Evolutionary conservation across 1,140 invertebrate genomes (phyloP), one percentile per base, ranked within the genome.

Genomic region (Drosophila quadrilineata): DNA sequence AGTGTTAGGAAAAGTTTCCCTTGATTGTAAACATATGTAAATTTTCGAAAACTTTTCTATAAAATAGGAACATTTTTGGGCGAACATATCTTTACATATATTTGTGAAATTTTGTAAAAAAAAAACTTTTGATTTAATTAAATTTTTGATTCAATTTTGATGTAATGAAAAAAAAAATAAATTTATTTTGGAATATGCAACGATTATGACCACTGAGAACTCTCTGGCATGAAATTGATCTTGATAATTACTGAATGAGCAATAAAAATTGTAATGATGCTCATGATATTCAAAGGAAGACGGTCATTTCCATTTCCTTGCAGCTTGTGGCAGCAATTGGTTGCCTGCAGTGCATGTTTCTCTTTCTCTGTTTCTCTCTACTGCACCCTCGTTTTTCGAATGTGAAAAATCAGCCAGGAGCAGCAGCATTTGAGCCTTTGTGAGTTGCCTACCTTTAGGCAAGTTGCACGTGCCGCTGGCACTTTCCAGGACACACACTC

Each of bases 371-470:
- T 58, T 12, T 16, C 9, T 26, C 33, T 58, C 22, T 35, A 10
- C 17, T 17, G n/a, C n/a, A n/a, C n/a, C n/a, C n/a, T n/a, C n/a
- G 19, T 26, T 17, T 43, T 28, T 29, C 24, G 19, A 62, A 48
- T 24, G 45, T 58, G 29, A 84, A 80, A 80, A 72, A 76, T 73
- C 68, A 84, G n/a, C n/a, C n/a, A n/a, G n/a, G n/a, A n/a, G n/a
- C n/a, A 70, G 57, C 58, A 48, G 36, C 63, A 38, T 59, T 65
- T 65, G n/a, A n/a, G 70, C 53, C 66, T 70, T 65, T 65, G 53
- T 65, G 52, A 36, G 48, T 50, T 38, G 46, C 43, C 65, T 73
- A 67, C 73, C 65, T 84, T 84, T 79, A 56, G 64, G 59, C 52
- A n/a, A n/a, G 26, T 38, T 48, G 45, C 43, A 71, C 56, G 63